phyloP scores from a whole-genome alignment of 2,797 vertebrate genomes.

The Enteromius treurensis region DNA sequence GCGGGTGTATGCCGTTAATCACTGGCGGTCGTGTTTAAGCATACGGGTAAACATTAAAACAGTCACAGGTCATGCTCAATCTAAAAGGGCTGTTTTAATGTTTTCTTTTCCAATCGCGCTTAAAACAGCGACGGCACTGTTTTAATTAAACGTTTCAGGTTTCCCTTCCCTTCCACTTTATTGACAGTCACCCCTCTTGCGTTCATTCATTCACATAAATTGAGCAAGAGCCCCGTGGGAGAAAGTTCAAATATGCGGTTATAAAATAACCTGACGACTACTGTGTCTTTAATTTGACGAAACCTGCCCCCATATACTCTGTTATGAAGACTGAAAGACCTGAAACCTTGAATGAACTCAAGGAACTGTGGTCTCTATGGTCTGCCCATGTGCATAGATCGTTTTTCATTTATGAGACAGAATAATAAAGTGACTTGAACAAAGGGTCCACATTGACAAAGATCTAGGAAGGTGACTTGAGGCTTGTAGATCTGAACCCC shows the following conservation, averaged over 20 bases:
- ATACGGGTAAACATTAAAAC: conserved; percentile 69
- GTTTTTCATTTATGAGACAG: conserved; percentile 15
- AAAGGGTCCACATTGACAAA: neutral
- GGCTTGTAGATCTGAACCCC: neutral
- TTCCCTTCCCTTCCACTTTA: conserved; percentile 53
- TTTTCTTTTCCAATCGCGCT: conserved; percentile 63
- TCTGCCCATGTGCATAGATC: neutral
- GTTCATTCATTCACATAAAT: conserved; percentile 41
- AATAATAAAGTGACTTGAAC: conserved; percentile 6
- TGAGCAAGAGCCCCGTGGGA: conserved; percentile 38
- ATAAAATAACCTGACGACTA: conserved; percentile 35
- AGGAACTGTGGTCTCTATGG: neutral
- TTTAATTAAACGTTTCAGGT: conserved; percentile 71
- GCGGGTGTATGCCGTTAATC: conserved; percentile 68
- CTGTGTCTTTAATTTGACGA: conserved; percentile 38
- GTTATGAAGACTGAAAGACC: conserved; percentile 19
- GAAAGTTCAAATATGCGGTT: conserved; percentile 45
- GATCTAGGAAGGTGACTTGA: neutral
- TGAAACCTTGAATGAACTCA: conserved; percentile 44
- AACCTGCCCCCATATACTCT: conserved; percentile 32
- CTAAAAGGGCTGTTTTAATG: conserved; percentile 67
- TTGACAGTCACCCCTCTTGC: conserved; percentile 21
- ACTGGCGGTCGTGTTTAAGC: conserved; percentile 67
- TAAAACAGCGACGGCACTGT: conserved; percentile 73
- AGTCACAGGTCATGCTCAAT: conserved; percentile 65